Evolutionary conservation across 2,888 invertebrate species (phyloP).

Genomic region (Saturnia japonica): DNA sequence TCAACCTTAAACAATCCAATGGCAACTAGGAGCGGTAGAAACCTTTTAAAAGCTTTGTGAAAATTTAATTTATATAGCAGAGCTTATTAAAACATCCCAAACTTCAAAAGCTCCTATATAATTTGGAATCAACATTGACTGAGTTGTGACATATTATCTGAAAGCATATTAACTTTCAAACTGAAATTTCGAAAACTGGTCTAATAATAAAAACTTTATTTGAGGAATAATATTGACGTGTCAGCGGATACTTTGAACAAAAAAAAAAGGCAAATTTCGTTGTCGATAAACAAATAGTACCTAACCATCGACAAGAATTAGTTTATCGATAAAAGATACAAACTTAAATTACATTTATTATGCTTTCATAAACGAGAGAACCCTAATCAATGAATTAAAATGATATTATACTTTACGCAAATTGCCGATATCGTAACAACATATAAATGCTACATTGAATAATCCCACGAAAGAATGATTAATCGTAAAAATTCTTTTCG

Average conservation of each 20-base stretch:
- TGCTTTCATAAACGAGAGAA: neutral
- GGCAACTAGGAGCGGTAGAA: neutral
- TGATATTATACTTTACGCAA: too few relatives aligned
- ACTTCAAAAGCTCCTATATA: too few relatives aligned
- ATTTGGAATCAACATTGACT: neutral
- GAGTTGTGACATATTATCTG: neutral
- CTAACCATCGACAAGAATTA: neutral
- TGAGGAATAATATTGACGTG: too few relatives aligned
- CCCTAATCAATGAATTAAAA: neutral
- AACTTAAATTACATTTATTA: neutral
- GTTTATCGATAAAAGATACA: neutral
- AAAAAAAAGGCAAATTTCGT: neutral
- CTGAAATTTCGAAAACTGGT: neutral
- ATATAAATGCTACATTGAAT: neutral
- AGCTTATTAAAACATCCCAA: too few relatives aligned
- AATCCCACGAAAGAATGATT: neutral
- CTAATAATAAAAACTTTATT: neutral
- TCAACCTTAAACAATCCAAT: conserved; percentile 14
- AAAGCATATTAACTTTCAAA: neutral
- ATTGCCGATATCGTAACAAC: too few relatives aligned
- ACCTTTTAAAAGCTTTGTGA: too few relatives aligned
- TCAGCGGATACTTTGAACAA: neutral
- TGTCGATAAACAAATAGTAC: neutral
- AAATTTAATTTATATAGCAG: too few relatives aligned
- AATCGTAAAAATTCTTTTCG: too few relatives aligned